Conservation (phyloP, 2,888 invertebrate species). For the Drosophila neoperkinsi region DNA sequence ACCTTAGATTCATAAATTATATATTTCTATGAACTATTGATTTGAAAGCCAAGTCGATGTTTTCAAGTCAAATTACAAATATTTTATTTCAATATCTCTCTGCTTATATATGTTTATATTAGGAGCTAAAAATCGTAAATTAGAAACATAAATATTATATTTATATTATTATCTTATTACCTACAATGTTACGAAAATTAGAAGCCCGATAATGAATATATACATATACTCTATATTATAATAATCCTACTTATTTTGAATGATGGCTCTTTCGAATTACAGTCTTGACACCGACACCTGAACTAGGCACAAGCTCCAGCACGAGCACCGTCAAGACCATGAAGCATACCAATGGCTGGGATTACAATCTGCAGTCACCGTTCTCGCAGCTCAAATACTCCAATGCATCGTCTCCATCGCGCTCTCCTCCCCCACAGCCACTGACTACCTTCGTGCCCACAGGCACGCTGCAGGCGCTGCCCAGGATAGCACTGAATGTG, state of each 20-base stretch:
- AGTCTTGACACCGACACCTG: constrained; percentile 70
- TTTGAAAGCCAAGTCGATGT: background rate
- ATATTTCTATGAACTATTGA: background rate
- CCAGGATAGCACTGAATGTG: constrained; percentile 61
- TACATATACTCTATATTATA: too few relatives aligned
- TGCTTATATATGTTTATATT: too few relatives aligned
- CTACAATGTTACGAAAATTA: background rate
- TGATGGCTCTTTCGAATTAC: background rate
- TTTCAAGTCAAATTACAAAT: background rate
- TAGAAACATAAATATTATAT: background rate
- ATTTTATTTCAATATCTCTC: background rate
- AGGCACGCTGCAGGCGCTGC: constrained; percentile 56
- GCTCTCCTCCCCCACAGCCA: constrained; percentile 56
- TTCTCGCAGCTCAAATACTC: constrained; percentile 80
- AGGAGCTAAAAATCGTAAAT: background rate
- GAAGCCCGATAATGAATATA: background rate
- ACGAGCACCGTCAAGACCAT: constrained; percentile 79
- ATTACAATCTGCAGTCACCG: constrained; percentile 83
- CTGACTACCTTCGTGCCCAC: constrained; percentile 80
- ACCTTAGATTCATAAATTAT: background rate
- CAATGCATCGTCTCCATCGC: constrained; percentile 63
- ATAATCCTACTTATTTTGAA: background rate
- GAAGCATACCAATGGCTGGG: constrained; percentile 84
- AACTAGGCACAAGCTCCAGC: constrained; percentile 76
- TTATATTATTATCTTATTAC: background rate